Conservation (phyloP, 2,113 vertebrate genomes). For the Blennius ocellaris region DNA sequence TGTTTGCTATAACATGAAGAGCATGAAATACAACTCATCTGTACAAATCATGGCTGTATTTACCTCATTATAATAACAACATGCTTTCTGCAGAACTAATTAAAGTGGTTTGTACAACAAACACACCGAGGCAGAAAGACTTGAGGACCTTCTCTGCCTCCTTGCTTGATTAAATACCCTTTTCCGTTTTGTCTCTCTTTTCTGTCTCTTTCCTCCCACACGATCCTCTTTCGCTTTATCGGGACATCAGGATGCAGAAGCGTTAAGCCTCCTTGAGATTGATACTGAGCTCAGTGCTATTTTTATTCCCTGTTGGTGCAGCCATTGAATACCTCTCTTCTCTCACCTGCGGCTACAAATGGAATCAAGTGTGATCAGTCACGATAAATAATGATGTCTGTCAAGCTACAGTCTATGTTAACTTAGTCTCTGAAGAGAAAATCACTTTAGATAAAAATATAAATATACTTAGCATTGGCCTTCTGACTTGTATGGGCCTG, state of each 20-base stretch:
- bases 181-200: conserved; percentile 38
- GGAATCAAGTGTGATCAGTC: conserved; percentile 51
- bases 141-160: conserved; percentile 23
- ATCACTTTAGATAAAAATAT: conserved; percentile 2
- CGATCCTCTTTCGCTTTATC: conserved; percentile 64
- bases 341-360: conserved; percentile 56
- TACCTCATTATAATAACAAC: conserved; percentile 1
- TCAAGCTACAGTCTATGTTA: conserved; percentile 26
- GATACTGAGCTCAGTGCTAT: conserved; percentile 67
- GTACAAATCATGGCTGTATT: not conserved
- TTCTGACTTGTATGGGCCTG: not conserved
- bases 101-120: conserved; percentile 35
- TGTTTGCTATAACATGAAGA: not conserved
- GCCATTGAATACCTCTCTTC: conserved; percentile 59
- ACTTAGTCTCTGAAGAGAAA: conserved; percentile 12
- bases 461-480: not conserved
- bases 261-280: conserved; percentile 69
- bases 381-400: conserved; percentile 39
- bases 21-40: not conserved
- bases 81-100: conserved; percentile 1
- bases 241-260: conserved; percentile 56
- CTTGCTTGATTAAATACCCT: conserved; percentile 46
- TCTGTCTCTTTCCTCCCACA: conserved; percentile 45
- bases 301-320: conserved; percentile 60
- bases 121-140: conserved; percentile 32